phyloP scores from a whole-genome alignment of 1,140 invertebrate genomes.

The Brachionus paranguensis region DNA sequence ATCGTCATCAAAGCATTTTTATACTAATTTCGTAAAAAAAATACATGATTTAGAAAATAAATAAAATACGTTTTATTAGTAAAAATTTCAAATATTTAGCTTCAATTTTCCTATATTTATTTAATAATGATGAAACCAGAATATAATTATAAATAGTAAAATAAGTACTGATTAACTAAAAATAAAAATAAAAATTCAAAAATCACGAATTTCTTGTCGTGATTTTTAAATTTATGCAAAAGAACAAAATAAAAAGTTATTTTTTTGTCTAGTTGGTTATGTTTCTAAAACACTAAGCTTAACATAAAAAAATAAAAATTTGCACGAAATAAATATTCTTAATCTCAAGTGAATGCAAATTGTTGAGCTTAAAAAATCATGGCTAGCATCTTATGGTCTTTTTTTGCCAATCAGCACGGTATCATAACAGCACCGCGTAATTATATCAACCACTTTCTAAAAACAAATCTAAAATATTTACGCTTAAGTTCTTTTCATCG shows the following conservation, averaged over 20 bases:
- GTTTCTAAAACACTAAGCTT: not conserved
- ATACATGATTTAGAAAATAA: too few relatives aligned
- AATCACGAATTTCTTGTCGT: too few relatives aligned
- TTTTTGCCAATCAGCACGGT: constrained; percentile 30
- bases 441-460: not conserved
- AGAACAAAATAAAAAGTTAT: not conserved
- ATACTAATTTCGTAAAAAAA: too few relatives aligned
- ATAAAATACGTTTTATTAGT: too few relatives aligned
- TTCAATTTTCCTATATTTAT: too few relatives aligned
- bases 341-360: not conserved
- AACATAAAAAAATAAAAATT: not conserved
- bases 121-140: too few relatives aligned
- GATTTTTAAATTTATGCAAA: not conserved
- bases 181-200: too few relatives aligned
- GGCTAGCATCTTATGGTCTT: not conserved
- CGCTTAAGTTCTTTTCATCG: not conserved
- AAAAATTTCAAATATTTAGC: too few relatives aligned
- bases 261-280: not conserved
- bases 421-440: constrained; percentile 20
- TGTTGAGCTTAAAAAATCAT: not conserved
- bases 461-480: not conserved
- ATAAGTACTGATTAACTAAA: too few relatives aligned
- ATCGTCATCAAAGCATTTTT: too few relatives aligned
- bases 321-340: not conserved
- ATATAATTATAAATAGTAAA: too few relatives aligned